These are phyloP conservation scores for Apis laboriosa DNA, from an alignment of 1,140 invertebrate genomes.

Conservation along the genomic window DNA sequence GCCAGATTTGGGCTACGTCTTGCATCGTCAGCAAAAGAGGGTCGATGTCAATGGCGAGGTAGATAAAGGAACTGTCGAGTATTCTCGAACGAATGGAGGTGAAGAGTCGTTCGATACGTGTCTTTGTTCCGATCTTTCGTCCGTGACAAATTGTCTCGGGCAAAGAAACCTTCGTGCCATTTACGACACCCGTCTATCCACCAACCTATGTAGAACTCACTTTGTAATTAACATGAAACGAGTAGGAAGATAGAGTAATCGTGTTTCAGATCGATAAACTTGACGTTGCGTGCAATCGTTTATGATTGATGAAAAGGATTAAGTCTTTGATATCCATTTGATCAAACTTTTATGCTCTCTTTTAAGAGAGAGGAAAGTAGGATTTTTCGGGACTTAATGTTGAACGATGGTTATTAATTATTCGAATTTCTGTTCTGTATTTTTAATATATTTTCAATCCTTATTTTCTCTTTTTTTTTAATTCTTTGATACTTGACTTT, in stretches of 20 bases:
- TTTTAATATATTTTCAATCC: background rate
- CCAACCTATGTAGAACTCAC: background rate
- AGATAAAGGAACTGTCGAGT: conserved; percentile 69
- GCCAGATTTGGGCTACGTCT: conserved; percentile 45
- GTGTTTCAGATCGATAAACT: background rate
- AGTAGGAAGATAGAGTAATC: background rate
- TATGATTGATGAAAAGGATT: background rate
- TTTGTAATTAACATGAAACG: conserved; percentile 3
- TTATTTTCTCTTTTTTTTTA: no score
- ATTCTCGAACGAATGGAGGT: conserved; percentile 62
- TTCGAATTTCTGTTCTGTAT: background rate
- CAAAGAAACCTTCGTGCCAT: conserved; percentile 52
- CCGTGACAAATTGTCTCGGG: conserved; percentile 64
- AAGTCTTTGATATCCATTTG: background rate
- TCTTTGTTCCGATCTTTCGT: conserved; percentile 57
- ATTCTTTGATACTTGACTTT: no score
- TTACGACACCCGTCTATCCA: conserved; percentile 27
- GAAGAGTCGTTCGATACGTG: conserved; percentile 66
- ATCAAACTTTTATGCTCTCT: background rate
- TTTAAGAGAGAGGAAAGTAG: background rate
- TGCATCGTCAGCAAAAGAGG: conserved; percentile 60
- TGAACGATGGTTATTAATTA: background rate
- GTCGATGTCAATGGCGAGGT: conserved; percentile 58
- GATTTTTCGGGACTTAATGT: background rate
- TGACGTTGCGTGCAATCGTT: background rate